Base-by-base conservation (phyloP, 2,797 vertebrate genomes). In the Rhabdophis nuchalis region DNA sequence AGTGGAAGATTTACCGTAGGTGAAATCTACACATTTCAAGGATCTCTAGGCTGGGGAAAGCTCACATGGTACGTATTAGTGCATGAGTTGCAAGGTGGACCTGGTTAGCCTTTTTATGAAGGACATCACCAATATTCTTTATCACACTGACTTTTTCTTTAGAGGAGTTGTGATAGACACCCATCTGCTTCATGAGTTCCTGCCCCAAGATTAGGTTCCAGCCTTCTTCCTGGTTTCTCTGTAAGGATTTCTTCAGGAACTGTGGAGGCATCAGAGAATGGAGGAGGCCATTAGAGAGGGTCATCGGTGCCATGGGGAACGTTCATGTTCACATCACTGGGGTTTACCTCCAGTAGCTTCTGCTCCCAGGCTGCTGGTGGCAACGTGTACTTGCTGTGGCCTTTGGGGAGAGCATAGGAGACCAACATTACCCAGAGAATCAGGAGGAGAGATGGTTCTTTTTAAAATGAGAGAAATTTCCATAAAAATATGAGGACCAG, bases 291-390 rank as follows among this genome's bases (percentile, higher is more conserved):
- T 29, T 10, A 12, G 6, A 23, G 32, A 32, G 16, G 52, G 4
- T 27, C n/a, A 54, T 2, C 27, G 12, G 1, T 11, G 6, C 25
- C 16, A 12, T 27, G 13, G 54, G 7, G 25, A 12, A 4, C 0
- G 4, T 36, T 1, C 32, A 23, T 8, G 11, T 57, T 23, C 14
- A 12, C 12, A 25, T 5, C 10, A 41, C 54, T 3, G 20, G 2
- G 5, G 16, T 87, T 92, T 92, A 93, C 93, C 90, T 92, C 85
- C 88, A 93, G 56, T 32, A 93, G 56, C 54, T 77, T 82, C 27
- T 53, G 7, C 18, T 91, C 85, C 93, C 93, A 93, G 0, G 46
- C 8, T 9, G 88, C 50, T 0, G n/a, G 61, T 5, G 89, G 14
- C 16, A 93, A 29, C 0, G 90, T 91, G 50, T 87, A 85, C 50